Conservation (phyloP, 2,113 vertebrate species). For the Copsychus sechellarum region DNA sequence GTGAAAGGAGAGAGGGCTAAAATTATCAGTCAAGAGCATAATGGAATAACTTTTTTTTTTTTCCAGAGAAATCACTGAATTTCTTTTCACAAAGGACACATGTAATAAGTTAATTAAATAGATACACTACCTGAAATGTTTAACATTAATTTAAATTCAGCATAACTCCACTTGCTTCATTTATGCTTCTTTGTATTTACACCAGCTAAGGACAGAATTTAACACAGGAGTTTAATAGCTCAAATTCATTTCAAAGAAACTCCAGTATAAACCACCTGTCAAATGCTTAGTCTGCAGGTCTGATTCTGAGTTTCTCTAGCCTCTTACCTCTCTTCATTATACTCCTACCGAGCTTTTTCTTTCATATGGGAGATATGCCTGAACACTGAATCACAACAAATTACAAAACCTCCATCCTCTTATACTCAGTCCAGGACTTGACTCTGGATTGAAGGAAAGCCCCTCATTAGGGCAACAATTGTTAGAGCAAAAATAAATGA, state of each 20-base stretch:
- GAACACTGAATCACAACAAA: background rate
- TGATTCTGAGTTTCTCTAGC: background rate
- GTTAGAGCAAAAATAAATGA: background rate
- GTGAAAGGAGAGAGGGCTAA: background rate
- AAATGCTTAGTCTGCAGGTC: background rate
- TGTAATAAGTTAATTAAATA: background rate
- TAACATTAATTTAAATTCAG: background rate
- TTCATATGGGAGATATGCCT: background rate
- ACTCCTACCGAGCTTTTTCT: background rate
- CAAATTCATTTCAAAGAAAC: background rate
- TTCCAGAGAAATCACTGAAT: background rate
- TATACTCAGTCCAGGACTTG: background rate
- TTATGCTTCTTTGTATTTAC: background rate
- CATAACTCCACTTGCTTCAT: background rate
- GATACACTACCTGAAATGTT: background rate
- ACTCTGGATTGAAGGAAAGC: background rate
- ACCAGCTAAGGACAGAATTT: background rate
- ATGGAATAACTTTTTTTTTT: background rate
- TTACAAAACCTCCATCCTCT: background rate
- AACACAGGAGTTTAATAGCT: background rate
- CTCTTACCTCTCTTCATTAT: background rate
- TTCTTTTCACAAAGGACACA: background rate
- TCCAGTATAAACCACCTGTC: background rate
- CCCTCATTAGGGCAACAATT: background rate
- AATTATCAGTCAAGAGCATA: background rate